phyloP scores from a whole-genome alignment of 1,140 invertebrate species.

The Brachionus manjavacas region DNA sequence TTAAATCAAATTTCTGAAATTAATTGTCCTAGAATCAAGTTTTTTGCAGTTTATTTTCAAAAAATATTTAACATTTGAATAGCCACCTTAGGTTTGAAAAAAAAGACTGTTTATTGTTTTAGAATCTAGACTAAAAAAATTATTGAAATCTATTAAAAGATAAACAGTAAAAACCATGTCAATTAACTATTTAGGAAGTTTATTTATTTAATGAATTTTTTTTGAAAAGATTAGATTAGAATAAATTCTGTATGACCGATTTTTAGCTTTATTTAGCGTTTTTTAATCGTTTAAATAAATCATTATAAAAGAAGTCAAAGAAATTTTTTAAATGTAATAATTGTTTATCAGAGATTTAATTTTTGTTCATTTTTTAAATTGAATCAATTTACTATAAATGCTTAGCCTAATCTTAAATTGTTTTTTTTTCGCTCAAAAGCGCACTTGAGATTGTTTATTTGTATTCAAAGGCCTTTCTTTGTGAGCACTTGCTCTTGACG shows the following conservation, averaged over 20 bases:
- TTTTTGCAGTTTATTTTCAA: background rate
- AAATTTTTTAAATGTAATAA: background rate
- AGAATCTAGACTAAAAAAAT: background rate
- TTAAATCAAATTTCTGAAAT: background rate
- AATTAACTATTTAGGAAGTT: slow-evolving; percentile 13
- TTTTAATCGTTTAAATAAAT: background rate
- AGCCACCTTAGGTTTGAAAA: background rate
- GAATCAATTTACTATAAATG: background rate
- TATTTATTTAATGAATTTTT: background rate
- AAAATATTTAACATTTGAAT: background rate
- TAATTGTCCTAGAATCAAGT: background rate
- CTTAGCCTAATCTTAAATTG: background rate
- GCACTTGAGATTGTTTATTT: slow-evolving; percentile 31
- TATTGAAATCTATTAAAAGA: background rate
- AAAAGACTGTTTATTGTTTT: background rate
- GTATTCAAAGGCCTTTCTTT: background rate
- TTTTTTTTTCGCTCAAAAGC: slow-evolving; percentile 7
- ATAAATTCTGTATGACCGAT: slow-evolving; percentile 7
- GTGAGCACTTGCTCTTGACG: background rate
- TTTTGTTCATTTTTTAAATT: background rate
- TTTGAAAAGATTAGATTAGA: background rate
- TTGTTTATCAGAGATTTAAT: background rate
- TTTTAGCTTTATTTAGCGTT: background rate
- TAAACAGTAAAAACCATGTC: background rate
- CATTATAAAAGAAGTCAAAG: background rate